These are phyloP conservation scores for Pemphigus obesinymphae DNA, from an alignment of 1,140 invertebrate species.

Conservation along the genomic window DNA sequence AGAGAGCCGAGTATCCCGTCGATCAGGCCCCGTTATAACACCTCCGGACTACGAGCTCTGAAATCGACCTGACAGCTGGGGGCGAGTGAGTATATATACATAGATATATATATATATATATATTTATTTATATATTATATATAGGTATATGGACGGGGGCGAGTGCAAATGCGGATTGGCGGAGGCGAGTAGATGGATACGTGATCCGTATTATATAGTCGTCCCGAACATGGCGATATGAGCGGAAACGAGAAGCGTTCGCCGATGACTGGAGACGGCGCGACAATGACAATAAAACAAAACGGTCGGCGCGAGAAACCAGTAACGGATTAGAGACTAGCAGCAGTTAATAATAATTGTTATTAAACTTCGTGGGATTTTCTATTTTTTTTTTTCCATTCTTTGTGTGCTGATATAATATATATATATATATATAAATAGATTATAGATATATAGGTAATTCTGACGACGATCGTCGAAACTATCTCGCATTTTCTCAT, in stretches of 20 bases:
- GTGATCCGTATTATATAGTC: too few species aligned
- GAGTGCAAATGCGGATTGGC: too few species aligned
- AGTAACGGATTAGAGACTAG: background rate
- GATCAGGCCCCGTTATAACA: slow-evolving; percentile 35
- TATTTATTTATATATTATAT: background rate
- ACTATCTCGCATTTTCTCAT: too few species aligned
- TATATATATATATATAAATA: too few species aligned
- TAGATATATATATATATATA: too few species aligned
- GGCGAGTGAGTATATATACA: background rate
- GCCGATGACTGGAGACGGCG: background rate
- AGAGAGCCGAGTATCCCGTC: slow-evolving; percentile 17
- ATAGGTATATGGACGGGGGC: too few species aligned
- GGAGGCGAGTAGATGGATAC: too few species aligned
- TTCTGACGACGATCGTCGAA: too few species aligned
- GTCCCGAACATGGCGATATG: background rate
- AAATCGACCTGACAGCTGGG: background rate
- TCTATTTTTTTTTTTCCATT: slow-evolving; percentile 7
- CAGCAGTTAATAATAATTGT: background rate
- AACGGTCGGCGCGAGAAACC: slow-evolving; percentile 6
- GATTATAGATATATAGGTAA: too few species aligned
- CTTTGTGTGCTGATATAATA: background rate
- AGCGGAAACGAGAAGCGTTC: background rate
- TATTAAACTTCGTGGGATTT: slow-evolving; percentile 4
- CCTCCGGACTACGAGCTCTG: slow-evolving; percentile 25
- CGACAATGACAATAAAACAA: slow-evolving; percentile 27